Conservation (phyloP, 1,140 invertebrate species). For the Telenomus remus region DNA sequence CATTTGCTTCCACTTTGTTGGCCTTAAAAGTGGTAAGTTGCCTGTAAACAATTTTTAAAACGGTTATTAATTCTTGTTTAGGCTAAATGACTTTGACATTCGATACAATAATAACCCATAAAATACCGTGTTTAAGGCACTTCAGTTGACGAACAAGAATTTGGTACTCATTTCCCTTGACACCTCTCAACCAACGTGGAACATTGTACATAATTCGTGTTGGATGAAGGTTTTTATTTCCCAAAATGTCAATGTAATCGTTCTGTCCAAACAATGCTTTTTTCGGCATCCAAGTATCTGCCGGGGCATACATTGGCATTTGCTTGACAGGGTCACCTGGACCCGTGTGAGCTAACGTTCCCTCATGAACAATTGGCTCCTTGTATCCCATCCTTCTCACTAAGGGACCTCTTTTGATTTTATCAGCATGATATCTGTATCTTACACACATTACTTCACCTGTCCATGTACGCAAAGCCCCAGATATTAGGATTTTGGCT, state of each 20-base stretch:
- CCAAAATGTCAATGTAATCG: slow-evolving; percentile 97
- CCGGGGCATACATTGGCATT: slow-evolving; percentile 83
- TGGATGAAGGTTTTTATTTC: slow-evolving; percentile 87
- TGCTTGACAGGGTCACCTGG: slow-evolving; percentile 73
- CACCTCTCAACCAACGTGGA: slow-evolving; percentile 90
- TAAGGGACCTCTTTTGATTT: slow-evolving; percentile 77
- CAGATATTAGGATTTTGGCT: no score
- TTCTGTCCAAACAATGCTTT: slow-evolving; percentile 94
- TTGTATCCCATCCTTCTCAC: slow-evolving; percentile 82
- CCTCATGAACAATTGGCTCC: slow-evolving; percentile 80
- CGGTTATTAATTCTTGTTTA: no score
- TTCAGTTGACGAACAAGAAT: no score
- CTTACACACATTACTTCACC: slow-evolving; percentile 63
- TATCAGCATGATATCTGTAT: slow-evolving; percentile 82
- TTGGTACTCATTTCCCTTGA: slow-evolving; percentile 91
- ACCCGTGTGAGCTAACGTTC: slow-evolving; percentile 80
- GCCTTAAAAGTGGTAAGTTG: slow-evolving; percentile 78
- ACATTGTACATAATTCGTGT: slow-evolving; percentile 88
- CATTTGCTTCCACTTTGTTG: slow-evolving; percentile 85
- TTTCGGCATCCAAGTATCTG: slow-evolving; percentile 84
- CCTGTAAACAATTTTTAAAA: slow-evolving; percentile 62
- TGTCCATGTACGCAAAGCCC: no score
- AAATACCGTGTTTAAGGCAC: no score
- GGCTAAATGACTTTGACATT: no score
- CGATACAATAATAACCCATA: no score